Conservation (phyloP, 30 jellyfish, hydroid and myxozoan species). For the Rhopilema esculentum region DNA sequence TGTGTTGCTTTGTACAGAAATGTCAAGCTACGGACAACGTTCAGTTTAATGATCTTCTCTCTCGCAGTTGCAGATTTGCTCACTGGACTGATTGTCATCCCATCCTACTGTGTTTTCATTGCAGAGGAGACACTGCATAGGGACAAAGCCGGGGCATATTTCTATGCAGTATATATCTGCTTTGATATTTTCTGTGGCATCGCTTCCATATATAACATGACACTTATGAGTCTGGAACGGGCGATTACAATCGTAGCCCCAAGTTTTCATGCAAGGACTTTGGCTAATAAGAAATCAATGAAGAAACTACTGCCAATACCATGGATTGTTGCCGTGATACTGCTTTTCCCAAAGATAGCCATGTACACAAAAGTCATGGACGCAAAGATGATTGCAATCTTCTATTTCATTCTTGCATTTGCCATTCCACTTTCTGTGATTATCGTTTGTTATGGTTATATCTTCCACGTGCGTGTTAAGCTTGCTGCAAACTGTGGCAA, state of each 20-base stretch:
- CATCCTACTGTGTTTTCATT: conserved; percentile 49
- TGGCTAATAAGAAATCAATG: conserved; percentile 22
- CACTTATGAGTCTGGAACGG: conserved; percentile 66
- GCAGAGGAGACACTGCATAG: conserved; percentile 5
- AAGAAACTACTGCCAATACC: conserved; percentile 30
- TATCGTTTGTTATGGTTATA: conserved; percentile 48
- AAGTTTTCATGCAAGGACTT: conserved; percentile 36
- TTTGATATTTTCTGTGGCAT: conserved; percentile 60
- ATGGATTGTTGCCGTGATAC: conserved; percentile 30
- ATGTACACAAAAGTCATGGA: conserved; percentile 23
- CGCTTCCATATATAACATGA: conserved; percentile 54
- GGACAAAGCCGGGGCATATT: not conserved
- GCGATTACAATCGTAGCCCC: conserved; percentile 55
- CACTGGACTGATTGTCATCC: conserved; percentile 56
- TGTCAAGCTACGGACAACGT: conserved; percentile 44
- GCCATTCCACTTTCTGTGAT: conserved; percentile 30
- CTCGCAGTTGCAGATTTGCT: conserved; percentile 62
- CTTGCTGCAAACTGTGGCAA: not conserved
- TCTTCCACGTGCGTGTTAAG: conserved; percentile 5
- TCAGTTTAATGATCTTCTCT: conserved; percentile 43
- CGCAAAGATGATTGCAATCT: not conserved
- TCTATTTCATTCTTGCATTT: conserved; percentile 28
- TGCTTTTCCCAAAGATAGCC: conserved; percentile 44
- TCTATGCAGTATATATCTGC: conserved; percentile 51
- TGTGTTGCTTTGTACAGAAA: conserved; percentile 50